Evolutionary conservation across 37 sponge, comb jelly and placozoan species (phyloP).

Genomic region (Corticium candelabrum): DNA sequence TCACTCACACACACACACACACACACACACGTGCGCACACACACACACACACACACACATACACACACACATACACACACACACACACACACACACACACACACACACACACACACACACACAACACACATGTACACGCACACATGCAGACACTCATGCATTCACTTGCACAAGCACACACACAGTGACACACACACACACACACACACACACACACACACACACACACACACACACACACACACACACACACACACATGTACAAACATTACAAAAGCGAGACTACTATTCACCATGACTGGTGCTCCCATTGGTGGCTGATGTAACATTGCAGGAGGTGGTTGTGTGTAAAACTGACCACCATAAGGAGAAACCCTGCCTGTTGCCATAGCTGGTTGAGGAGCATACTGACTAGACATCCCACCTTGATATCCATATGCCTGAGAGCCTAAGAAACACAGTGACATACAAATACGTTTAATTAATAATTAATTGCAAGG

Average conservation of each 20-base stretch:
- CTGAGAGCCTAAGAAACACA: no score
- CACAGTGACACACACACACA: no score
- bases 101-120: slow-evolving; percentile 8
- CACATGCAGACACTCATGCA: no score
- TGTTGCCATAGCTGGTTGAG: neutral
- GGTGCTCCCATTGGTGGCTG: no score
- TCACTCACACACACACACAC: neutral
- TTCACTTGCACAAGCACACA: no score
- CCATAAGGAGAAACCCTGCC: neutral
- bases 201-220: slow-evolving; percentile 8
- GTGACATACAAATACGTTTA: no score
- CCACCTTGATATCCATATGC: no score
- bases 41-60: neutral
- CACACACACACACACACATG: slow-evolving; percentile 9
- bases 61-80: slow-evolving; percentile 5
- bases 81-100: slow-evolving; percentile 12
- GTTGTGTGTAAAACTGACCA: neutral
- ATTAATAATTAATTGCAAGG: no score
- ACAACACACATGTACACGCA: no score
- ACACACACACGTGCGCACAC: neutral
- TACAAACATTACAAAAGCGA: neutral
- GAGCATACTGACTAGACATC: no score
- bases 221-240: slow-evolving; percentile 16
- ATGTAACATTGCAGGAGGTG: no score
- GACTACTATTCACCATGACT: neutral